Evolutionary conservation across 2,888 invertebrate genomes (phyloP), one percentile per base, ranked within the genome.

Genomic region (Lucinisca nassula): DNA sequence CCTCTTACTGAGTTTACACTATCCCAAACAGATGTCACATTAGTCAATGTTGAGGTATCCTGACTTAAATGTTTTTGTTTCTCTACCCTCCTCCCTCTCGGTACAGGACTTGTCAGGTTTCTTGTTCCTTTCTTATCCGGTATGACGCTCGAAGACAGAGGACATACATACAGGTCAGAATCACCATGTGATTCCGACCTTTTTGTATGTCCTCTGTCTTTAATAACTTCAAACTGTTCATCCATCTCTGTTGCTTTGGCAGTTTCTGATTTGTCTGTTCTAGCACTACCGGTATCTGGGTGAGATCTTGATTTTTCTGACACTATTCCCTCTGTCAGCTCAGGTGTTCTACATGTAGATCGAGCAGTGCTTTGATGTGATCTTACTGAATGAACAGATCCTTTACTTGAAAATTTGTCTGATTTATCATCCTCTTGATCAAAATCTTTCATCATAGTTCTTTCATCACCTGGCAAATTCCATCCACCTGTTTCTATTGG

Each of bases 21-120:
- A 82, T 90, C 92, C 93, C 93, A 93, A 0, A 92, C 90, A 37
- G 93, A 93, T 21, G 92, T 92, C 21, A 90, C 92, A 85, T 92
- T 92, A 21, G 92, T 91, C 40, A 91, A 78, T 27, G 83, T 80
- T 2, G 90, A 89, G 24, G 88, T 89, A 55, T 91, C 91, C 3
- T 85, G 82, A 30, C 75, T 76, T 55, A 30, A 55, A 27, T 21
- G 21, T 75, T 40, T 40, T 40, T 75, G 45, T 24, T 45, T 82
- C 76, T 67, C 58, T 12, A 17, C 17, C 32, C 35, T 58, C 27
- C 8, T 58, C 12, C 27, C 4, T 58, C 58, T 58, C 1, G 58
- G 58, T 58, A 3, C 27, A 2, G 58, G 58, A 24, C 58, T 58
- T 2, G 58, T 58, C 27, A 27, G 21, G 6, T 27, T 58, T 27